Evolutionary conservation across 2,113 vertebrate genomes (phyloP).

Genomic region (Dunckerocampus dactyliophorus): DNA sequence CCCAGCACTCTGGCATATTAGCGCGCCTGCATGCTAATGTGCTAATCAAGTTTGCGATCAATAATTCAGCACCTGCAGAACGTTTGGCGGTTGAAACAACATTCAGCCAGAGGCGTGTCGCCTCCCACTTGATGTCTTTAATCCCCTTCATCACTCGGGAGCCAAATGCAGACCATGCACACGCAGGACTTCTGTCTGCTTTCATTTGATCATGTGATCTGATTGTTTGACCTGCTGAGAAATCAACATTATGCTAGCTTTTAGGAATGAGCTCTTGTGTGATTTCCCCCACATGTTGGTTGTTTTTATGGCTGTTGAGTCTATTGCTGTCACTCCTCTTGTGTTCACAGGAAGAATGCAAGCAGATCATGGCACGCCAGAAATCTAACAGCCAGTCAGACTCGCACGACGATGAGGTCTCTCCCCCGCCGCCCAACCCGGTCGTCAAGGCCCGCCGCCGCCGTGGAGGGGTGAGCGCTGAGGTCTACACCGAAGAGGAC

Average conservation of each 20-base stretch:
- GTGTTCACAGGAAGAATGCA: conserved; percentile 86
- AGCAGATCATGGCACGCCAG: conserved; percentile 90
- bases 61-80: conserved; percentile 49
- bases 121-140: conserved; percentile 27
- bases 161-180: conserved; percentile 13
- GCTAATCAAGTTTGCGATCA: conserved; percentile 44
- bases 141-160: conserved; percentile 13
- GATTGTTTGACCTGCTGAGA: conserved; percentile 19
- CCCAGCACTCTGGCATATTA: conserved; percentile 8
- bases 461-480: conserved; percentile 90
- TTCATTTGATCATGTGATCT: background rate
- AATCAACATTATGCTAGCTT: conserved; percentile 5
- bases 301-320: background rate
- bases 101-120: conserved; percentile 10
- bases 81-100: conserved; percentile 22
- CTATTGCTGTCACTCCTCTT: background rate
- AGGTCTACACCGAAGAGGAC: conserved; percentile 97
- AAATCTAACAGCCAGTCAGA: conserved; percentile 93
- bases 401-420: conserved; percentile 90
- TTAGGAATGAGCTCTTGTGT: background rate
- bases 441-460: conserved; percentile 87
- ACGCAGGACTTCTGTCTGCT: conserved; percentile 4
- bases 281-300: background rate
- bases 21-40: conserved; percentile 36
- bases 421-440: conserved; percentile 87